Base-by-base conservation (phyloP, 1,140 invertebrate genomes). In the Leptoteleia sp. region DNA sequence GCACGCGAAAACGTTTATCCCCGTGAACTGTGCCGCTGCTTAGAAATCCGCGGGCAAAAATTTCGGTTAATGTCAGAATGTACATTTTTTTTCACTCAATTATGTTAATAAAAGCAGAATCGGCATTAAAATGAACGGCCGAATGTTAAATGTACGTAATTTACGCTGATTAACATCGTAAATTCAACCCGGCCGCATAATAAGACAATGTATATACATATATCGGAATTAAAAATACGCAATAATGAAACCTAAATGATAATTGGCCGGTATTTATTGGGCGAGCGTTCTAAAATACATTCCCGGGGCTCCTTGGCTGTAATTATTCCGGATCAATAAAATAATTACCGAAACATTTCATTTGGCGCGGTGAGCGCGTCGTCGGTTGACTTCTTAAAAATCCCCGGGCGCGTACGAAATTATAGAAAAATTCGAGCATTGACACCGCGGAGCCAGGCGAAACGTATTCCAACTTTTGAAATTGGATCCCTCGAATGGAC, bases 391-490 rank as follows among this genome's bases (percentile, higher is more conserved):
- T n/a, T n/a, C n/a, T n/a, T n/a, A n/a, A n/a, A n/a, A n/a, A n/a
- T n/a, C n/a, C n/a, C n/a, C n/a, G n/a, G n/a, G 52, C 25, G 77
- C 77, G 76, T 80, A 61, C 71, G 77, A 80, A n/a, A 80, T 79
- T 79, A 75, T 67, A 75, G 76, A 71, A 79, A 79, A 79, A n/a
- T n/a, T 75, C 68, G 76, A 70, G 76, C 68, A 79, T 43, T 65
- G 65, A 15, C 65, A 76, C 68, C 71, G 54, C 77, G 47, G 43
- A n/a, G n/a, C 50, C 59, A 22, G 35, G 47, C 33, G 38, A 47
- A n/a, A 67, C 40, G 82, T 50, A 79, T 83, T n/a, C 84, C 81
- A 80, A 79, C 82, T 87, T 88, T 88, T 87, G 87, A 88, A 89
- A 89, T 87, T 79, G 84, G 88, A 89, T 87, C 85, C 80, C 75